Evolutionary conservation across 2,888 invertebrate species (phyloP).

Genomic region (Idaea aversata): DNA sequence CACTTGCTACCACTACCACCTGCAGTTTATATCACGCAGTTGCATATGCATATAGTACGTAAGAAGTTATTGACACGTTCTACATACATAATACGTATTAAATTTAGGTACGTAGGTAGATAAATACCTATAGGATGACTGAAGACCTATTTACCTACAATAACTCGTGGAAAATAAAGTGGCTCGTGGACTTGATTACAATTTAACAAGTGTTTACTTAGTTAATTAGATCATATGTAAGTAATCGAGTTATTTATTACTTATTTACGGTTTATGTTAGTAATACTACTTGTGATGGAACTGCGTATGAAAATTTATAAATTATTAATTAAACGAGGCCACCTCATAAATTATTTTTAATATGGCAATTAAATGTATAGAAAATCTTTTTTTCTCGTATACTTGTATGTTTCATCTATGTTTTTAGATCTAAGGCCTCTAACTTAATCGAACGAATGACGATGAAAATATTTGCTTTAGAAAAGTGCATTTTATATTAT

Average conservation of each 20-base stretch:
- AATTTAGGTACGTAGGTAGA: slow-evolving; percentile 27
- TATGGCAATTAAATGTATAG: slow-evolving; percentile 14
- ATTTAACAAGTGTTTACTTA: slow-evolving; percentile 36
- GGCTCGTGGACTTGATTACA: slow-evolving; percentile 67
- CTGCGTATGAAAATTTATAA: slow-evolving; percentile 37
- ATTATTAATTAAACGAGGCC: slow-evolving; percentile 25
- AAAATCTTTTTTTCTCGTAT: slow-evolving; percentile 27
- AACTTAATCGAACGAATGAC: no score
- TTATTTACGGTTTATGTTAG: slow-evolving; percentile 31
- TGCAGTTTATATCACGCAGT: slow-evolving; percentile 41
- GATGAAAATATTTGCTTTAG: no score
- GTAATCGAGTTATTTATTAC: slow-evolving; percentile 36
- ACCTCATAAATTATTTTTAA: slow-evolving; percentile 7
- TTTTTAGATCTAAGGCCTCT: no score
- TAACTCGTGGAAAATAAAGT: slow-evolving; percentile 9
- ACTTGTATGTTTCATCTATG: no score
- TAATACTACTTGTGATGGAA: slow-evolving; percentile 22
- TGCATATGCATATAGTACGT: slow-evolving; percentile 35
- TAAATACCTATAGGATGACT: slow-evolving; percentile 42
- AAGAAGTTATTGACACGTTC: slow-evolving; percentile 43
- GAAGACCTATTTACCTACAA: slow-evolving; percentile 36
- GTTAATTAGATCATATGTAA: slow-evolving; percentile 53
- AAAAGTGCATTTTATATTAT: no score
- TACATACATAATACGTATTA: slow-evolving; percentile 9
- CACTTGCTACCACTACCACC: background rate